These are phyloP conservation scores for Eueremaeus valkanovi DNA, from an alignment of 2,888 invertebrate species.

Conservation along the genomic window DNA sequence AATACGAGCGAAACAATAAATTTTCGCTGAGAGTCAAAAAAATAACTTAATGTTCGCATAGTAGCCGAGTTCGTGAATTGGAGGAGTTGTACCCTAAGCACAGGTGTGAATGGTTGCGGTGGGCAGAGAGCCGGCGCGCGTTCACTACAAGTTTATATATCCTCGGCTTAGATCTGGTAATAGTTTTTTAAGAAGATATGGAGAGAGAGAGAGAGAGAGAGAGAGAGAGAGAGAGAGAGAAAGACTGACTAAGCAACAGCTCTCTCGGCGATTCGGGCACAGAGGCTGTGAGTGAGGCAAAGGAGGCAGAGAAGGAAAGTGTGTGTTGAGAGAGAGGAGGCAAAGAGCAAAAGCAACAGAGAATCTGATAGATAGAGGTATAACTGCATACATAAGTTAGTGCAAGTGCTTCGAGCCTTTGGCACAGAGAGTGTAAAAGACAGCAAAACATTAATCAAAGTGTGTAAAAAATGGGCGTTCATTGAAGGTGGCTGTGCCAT, in stretches of 20 bases:
- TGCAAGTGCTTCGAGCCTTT: conserved; percentile 10
- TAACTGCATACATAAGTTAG: neutral
- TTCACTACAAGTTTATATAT: too few species aligned
- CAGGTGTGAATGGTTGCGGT: conserved; percentile 34
- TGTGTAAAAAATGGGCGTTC: conserved; percentile 33
- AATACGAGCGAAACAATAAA: neutral
- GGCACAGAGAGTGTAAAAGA: neutral
- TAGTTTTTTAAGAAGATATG: neutral
- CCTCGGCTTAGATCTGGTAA: neutral
- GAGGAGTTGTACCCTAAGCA: conserved; percentile 21
- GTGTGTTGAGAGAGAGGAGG: neutral
- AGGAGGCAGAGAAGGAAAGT: neutral
- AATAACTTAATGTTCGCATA: neutral
- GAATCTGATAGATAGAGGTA: neutral
- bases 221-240: too few species aligned
- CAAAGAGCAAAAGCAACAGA: neutral
- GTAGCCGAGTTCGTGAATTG: conserved; percentile 31
- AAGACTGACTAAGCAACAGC: too few species aligned
- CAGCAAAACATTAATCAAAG: conserved; percentile 27
- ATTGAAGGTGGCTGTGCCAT: conserved; percentile 29
- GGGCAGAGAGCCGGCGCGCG: neutral
- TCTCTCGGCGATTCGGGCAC: too few species aligned
- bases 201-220: too few species aligned
- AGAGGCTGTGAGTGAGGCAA: too few species aligned
- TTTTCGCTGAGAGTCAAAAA: neutral